Evolutionary conservation across 1,140 invertebrate species (phyloP).

Genomic region (Micrasema longulum): DNA sequence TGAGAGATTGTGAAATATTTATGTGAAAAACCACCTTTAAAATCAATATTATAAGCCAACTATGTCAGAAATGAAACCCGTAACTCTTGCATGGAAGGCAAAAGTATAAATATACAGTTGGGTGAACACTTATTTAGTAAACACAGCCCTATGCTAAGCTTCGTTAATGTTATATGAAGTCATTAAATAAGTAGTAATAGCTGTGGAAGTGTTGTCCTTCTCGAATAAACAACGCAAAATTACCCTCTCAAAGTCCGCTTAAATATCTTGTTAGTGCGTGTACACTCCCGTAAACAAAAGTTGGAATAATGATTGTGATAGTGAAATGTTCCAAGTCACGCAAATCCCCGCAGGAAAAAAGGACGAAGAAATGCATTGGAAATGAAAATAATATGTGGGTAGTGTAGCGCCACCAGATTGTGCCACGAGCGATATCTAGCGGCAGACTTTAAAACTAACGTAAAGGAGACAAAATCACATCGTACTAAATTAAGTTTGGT

Average conservation of each 20-base stretch:
- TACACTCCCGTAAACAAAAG: background rate
- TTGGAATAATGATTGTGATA: constrained; percentile 10
- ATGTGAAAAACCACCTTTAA: too few species aligned
- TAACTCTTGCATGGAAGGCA: too few species aligned
- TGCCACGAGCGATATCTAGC: constrained; percentile 10
- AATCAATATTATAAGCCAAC: too few species aligned
- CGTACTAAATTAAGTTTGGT: too few species aligned
- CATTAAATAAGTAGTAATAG: background rate
- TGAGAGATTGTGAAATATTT: too few species aligned
- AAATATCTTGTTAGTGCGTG: constrained; percentile 15
- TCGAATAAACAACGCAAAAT: background rate
- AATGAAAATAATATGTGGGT: background rate
- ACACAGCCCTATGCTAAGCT: too few species aligned
- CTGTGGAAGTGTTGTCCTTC: background rate
- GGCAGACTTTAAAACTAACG: background rate
- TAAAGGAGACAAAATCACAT: too few species aligned
- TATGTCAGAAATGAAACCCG: too few species aligned
- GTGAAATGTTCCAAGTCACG: constrained; percentile 17
- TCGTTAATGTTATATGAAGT: background rate
- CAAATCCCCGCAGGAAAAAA: background rate
- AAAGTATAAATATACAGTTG: too few species aligned
- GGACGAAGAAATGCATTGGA: too few species aligned
- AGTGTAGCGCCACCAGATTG: background rate
- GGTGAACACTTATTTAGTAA: too few species aligned
- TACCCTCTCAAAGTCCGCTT: constrained; percentile 1